Percentiles rank a stretch among this genome's conserved stretches.
These are phyloP conservation scores for Agrotis exclamationis DNA, from an alignment of 2,888 invertebrate species.

Conservation along the genomic window DNA sequence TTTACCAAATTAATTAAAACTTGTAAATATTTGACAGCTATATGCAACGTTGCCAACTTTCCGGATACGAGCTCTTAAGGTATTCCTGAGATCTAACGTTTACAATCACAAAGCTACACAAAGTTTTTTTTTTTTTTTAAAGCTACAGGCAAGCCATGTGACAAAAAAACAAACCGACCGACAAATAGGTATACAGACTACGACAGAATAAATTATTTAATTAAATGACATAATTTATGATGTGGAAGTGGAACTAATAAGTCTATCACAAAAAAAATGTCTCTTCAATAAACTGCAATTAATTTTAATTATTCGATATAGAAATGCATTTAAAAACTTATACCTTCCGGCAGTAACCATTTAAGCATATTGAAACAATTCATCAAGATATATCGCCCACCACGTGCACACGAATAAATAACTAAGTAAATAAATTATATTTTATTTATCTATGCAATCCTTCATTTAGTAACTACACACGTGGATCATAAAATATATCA, in stretches of 20 bases:
- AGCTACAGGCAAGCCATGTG: neutral
- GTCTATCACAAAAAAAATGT: neutral
- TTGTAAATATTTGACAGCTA: no score
- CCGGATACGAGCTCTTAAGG: no score
- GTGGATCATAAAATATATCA: slow-evolving; percentile 8
- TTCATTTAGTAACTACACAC: neutral
- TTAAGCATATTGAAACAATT: slow-evolving; percentile 11
- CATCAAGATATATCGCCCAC: slow-evolving; percentile 1
- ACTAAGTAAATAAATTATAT: neutral
- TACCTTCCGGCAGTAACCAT: slow-evolving; percentile 24
- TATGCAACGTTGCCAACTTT: no score
- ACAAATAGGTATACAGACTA: neutral
- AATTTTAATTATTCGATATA: slow-evolving; percentile 6
- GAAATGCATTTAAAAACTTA: slow-evolving; percentile 17
- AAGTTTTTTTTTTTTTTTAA: no score
- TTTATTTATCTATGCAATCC: slow-evolving; percentile 2
- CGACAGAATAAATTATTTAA: neutral
- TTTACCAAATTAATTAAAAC: no score
- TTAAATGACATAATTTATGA: neutral
- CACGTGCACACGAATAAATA: slow-evolving; percentile 18
- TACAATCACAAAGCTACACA: neutral
- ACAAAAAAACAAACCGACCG: neutral
- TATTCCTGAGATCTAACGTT: no score
- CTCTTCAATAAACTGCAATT: slow-evolving; percentile 6
- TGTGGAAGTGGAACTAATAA: neutral